These are phyloP conservation scores for Lordiphosa mommai DNA, from an alignment of 1,140 invertebrate species.

Conservation along the genomic window DNA sequence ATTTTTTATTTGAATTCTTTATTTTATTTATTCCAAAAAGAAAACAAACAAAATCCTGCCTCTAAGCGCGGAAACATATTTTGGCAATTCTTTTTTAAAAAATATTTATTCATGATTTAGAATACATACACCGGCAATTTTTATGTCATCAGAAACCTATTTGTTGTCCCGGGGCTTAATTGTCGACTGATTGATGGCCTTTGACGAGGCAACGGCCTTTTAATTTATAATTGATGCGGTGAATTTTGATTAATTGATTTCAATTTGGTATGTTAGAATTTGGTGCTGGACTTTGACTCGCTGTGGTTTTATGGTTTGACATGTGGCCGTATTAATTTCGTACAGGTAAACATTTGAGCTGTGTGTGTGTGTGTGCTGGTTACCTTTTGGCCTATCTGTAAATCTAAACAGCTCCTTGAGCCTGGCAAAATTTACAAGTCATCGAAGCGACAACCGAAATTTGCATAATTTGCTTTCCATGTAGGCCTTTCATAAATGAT, in stretches of 20 bases:
- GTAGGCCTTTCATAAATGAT: conserved; percentile 61
- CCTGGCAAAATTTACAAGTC: conserved; percentile 67
- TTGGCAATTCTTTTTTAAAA: conserved; percentile 46
- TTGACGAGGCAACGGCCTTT: conserved; percentile 41
- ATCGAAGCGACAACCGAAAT: conserved; percentile 62
- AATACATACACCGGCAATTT: conserved; percentile 48
- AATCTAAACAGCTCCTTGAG: conserved; percentile 47
- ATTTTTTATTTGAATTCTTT: too few species aligned
- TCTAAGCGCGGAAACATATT: background rate
- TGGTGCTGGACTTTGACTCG: background rate
- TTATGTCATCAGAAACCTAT: conserved; percentile 19
- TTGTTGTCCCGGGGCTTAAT: conserved; percentile 29
- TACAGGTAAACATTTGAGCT: conserved; percentile 54
- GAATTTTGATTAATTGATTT: conserved; percentile 70
- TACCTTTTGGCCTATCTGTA: conserved; percentile 50
- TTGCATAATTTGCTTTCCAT: conserved; percentile 71
- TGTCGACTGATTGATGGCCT: conserved; percentile 52
- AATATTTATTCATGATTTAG: conserved; percentile 67
- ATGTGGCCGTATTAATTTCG: conserved; percentile 57
- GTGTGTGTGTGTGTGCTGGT: conserved; percentile 11
- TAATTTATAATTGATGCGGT: conserved; percentile 74
- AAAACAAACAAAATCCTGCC: too few species aligned
- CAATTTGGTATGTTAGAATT: conserved; percentile 49
- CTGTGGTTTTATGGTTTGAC: conserved; percentile 64
- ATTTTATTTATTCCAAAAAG: too few species aligned